Conservation (phyloP, 2,888 invertebrate genomes). For the Sminthurides aquaticus region DNA sequence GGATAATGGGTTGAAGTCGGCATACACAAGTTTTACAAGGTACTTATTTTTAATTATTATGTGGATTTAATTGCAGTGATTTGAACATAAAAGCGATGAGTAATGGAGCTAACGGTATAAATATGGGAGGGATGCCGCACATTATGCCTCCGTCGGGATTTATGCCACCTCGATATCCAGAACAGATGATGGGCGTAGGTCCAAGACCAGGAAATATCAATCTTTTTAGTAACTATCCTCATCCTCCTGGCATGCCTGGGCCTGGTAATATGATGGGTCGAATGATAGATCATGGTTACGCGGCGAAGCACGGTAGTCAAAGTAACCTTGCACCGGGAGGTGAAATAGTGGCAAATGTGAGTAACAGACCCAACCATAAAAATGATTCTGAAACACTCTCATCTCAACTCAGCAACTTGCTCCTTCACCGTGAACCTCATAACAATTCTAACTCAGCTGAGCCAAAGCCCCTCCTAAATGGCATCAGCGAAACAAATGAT, state of each 20-base stretch:
- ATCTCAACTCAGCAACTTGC: constrained; percentile 1
- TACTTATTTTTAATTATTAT: too few relatives aligned
- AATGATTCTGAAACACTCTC: background rate
- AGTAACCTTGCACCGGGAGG: too few relatives aligned
- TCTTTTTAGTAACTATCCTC: background rate
- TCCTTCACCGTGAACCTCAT: background rate
- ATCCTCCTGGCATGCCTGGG: too few relatives aligned
- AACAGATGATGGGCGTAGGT: background rate
- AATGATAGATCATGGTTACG: too few relatives aligned
- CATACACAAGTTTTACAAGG: too few relatives aligned
- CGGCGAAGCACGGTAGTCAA: too few relatives aligned
- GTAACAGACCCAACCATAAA: too few relatives aligned
- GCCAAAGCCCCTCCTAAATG: too few relatives aligned
- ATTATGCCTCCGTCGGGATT: background rate
- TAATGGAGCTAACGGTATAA: constrained; percentile 2
- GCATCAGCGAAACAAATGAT: too few relatives aligned
- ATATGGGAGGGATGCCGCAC: background rate
- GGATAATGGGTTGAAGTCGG: too few relatives aligned
- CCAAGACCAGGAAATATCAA: constrained; percentile 6
- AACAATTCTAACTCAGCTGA: background rate
- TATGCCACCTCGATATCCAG: background rate
- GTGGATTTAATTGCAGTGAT: constrained; percentile 8
- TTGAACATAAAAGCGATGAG: constrained; percentile 1
- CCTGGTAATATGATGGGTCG: too few relatives aligned
- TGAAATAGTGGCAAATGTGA: too few relatives aligned